Conservation (phyloP, 2,888 invertebrate genomes). For the Yponomeuta malinellus region DNA sequence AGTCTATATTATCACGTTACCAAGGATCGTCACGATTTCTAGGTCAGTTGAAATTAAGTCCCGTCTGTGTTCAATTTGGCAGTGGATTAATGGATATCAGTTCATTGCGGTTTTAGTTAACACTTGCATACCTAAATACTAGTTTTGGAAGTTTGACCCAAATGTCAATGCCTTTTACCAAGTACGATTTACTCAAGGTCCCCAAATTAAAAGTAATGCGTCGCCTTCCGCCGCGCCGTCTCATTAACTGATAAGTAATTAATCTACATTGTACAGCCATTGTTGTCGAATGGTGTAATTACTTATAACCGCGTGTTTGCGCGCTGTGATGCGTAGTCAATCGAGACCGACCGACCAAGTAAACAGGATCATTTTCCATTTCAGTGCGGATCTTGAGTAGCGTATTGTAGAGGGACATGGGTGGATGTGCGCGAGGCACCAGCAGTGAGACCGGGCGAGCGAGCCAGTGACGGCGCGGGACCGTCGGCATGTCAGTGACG, state of each 20-base stretch:
- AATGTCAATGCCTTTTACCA: background rate
- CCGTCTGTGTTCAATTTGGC: background rate
- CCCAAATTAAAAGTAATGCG: background rate
- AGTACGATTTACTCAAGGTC: background rate
- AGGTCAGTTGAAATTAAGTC: background rate
- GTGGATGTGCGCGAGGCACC: slow-evolving; percentile 24
- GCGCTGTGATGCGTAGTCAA: background rate
- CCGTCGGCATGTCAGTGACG: slow-evolving; percentile 32
- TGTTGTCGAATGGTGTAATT: background rate
- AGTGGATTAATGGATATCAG: background rate
- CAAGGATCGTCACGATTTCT: too few species aligned
- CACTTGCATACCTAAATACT: background rate
- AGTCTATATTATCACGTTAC: too few species aligned
- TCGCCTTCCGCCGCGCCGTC: background rate
- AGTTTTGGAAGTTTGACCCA: background rate
- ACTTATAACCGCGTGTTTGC: background rate
- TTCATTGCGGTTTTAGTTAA: background rate
- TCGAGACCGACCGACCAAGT: background rate
- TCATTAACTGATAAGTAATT: background rate
- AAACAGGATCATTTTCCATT: background rate
- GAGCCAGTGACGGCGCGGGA: background rate
- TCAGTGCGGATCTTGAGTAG: background rate
- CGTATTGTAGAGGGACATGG: slow-evolving; percentile 2
- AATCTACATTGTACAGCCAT: background rate
- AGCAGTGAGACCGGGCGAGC: slow-evolving; percentile 18